Evolutionary conservation across 2,888 invertebrate genomes (phyloP).

Genomic region (Agrochola macilenta): DNA sequence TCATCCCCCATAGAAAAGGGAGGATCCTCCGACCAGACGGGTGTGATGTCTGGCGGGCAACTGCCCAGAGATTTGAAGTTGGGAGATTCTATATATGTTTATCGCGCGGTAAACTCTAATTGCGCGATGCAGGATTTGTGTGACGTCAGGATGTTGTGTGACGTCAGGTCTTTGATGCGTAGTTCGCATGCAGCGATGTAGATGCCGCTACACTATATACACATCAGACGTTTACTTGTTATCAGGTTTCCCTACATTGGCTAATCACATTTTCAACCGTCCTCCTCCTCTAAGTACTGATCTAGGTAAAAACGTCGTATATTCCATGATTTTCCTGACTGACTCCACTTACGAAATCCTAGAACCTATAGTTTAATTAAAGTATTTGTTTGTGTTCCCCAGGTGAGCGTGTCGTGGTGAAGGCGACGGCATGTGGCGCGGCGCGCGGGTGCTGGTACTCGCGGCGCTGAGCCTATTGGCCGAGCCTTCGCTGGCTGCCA

Average conservation of each 20-base stretch:
- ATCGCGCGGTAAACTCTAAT: too few relatives aligned
- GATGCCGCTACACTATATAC: too few relatives aligned
- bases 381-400: slow-evolving; percentile 23
- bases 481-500: slow-evolving; percentile 88
- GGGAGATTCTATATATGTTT: too few relatives aligned
- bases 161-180: too few relatives aligned
- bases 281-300: background rate
- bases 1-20: too few relatives aligned
- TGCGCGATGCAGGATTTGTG: too few relatives aligned
- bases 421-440: slow-evolving; percentile 92
- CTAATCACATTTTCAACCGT: background rate
- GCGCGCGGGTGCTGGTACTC: slow-evolving; percentile 92
- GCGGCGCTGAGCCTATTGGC: slow-evolving; percentile 91
- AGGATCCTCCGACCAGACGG: too few relatives aligned
- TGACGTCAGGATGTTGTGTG: too few relatives aligned
- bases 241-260: background rate
- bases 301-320: background rate
- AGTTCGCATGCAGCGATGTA: too few relatives aligned
- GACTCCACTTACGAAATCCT: background rate
- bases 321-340: background rate
- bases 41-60: too few relatives aligned
- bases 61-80: too few relatives aligned
- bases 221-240: background rate
- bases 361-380: background rate
- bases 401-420: slow-evolving; percentile 84